Evolutionary conservation across 2,888 invertebrate genomes (phyloP).

Genomic region (Scaptomyza polygonia): DNA sequence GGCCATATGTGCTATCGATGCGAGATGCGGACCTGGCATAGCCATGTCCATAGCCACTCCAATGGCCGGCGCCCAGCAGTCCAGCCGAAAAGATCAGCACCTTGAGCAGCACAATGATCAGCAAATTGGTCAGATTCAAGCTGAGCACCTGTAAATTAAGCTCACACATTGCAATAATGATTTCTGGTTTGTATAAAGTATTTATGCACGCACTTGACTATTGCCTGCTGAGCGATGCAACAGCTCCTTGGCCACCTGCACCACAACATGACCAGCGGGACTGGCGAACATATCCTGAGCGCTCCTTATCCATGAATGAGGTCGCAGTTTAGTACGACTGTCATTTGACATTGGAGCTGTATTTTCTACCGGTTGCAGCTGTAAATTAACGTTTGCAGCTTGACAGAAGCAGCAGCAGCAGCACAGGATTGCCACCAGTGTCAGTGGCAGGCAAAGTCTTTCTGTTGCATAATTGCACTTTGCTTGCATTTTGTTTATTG

Average conservation of each 20-base stretch:
- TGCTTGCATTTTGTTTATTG: conserved; percentile 43
- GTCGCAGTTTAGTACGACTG: conserved; percentile 41
- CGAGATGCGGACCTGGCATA: conserved; percentile 75
- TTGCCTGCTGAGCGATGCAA: conserved; percentile 88
- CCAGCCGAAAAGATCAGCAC: conserved; percentile 93
- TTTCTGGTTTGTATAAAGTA: neutral
- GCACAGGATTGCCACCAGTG: conserved; percentile 14
- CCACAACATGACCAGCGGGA: conserved; percentile 83
- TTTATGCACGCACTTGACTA: conserved; percentile 86
- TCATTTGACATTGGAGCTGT: conserved; percentile 27
- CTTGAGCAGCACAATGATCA: conserved; percentile 92
- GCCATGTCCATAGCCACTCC: conserved; percentile 85
- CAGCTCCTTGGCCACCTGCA: conserved; percentile 87
- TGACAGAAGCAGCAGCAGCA: conserved; percentile 1
- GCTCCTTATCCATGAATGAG: conserved; percentile 77
- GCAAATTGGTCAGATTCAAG: conserved; percentile 91
- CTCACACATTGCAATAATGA: conserved; percentile 15
- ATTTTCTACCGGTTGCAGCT: conserved; percentile 31
- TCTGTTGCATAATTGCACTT: conserved; percentile 43
- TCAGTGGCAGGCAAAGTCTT: conserved; percentile 25
- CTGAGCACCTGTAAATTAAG: conserved; percentile 86
- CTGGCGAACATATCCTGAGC: conserved; percentile 81
- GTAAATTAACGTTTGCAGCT: conserved; percentile 47
- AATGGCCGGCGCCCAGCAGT: conserved; percentile 90
- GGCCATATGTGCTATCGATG: conserved; percentile 40